Evolutionary conservation across 2,888 invertebrate genomes (phyloP).

Genomic region (Amiota communis): DNA sequence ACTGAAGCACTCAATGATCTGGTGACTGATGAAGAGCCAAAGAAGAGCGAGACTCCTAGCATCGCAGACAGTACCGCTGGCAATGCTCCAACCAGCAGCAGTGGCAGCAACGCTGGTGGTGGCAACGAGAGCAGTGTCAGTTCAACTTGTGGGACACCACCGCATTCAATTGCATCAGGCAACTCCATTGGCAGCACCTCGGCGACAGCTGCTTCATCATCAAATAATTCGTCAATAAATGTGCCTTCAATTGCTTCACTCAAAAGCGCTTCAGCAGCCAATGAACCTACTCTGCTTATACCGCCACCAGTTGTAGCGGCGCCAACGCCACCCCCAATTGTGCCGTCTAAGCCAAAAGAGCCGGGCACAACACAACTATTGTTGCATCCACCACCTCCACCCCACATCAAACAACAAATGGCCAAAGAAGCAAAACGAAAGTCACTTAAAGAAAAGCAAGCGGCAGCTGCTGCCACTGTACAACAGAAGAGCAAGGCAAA

Average conservation of each 20-base stretch:
- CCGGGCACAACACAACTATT: constrained; percentile 69
- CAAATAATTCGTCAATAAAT: constrained; percentile 57
- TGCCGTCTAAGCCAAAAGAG: constrained; percentile 67
- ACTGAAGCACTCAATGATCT: constrained; percentile 75
- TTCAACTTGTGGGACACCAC: constrained; percentile 69
- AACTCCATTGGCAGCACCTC: constrained; percentile 71
- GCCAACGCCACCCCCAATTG: constrained; percentile 46
- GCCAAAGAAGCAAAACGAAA: constrained; percentile 73
- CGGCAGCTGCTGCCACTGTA: constrained; percentile 72
- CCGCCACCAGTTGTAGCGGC: constrained; percentile 44
- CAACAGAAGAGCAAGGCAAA: constrained; percentile 76
- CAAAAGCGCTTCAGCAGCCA: constrained; percentile 41
- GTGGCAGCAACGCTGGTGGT: constrained; percentile 1
- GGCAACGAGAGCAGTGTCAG: constrained; percentile 65
- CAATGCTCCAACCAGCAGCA: constrained; percentile 34
- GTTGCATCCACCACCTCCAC: constrained; percentile 72
- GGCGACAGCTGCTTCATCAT: constrained; percentile 67
- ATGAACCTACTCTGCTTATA: constrained; percentile 46
- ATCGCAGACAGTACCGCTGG: constrained; percentile 47
- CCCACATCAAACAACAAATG: constrained; percentile 71
- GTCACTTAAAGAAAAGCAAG: constrained; percentile 71
- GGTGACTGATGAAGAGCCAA: constrained; percentile 63
- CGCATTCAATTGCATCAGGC: constrained; percentile 68
- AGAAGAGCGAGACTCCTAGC: constrained; percentile 51
- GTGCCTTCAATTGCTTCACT: constrained; percentile 53